Percentiles rank a stretch among this genome's conserved stretches.
Evolutionary conservation across 2,113 vertebrate genomes (phyloP).

Genomic region (Cercopithecus mona): DNA sequence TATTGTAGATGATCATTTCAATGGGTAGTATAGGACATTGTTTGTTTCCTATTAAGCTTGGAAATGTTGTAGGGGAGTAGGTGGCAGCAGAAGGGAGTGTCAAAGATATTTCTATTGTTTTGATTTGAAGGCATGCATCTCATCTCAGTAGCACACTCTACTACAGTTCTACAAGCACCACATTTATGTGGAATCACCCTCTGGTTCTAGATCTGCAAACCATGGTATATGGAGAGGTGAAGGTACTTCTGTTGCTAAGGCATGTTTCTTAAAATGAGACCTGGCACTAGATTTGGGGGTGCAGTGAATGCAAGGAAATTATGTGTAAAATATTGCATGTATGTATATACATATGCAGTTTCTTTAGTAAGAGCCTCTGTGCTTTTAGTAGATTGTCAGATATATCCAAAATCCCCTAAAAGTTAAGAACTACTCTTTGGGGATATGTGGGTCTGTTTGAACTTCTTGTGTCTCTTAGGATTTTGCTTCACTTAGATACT

Average conservation of each 20-base stretch:
- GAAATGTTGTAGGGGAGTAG: not conserved
- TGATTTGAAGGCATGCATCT: not conserved
- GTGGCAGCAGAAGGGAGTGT: not conserved
- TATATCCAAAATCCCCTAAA: not conserved
- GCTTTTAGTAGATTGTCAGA: not conserved
- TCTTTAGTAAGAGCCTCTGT: not conserved
- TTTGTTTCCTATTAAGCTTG: conserved; percentile 23
- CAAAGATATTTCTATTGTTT: not conserved
- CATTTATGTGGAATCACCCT: not conserved
- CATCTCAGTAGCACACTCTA: not conserved
- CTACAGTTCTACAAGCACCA: not conserved
- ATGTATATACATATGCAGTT: not conserved
- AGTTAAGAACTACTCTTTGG: not conserved
- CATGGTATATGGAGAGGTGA: fast-evolving
- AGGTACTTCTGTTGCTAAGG: not conserved
- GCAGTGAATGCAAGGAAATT: not conserved
- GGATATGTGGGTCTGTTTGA: not conserved
- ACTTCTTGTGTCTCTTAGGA: not conserved
- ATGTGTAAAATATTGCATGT: not conserved
- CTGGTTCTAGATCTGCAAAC: not conserved
- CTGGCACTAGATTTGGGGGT: not conserved
- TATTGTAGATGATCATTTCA: not conserved
- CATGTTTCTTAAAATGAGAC: not conserved
- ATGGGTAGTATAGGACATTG: not conserved
- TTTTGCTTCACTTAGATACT: not conserved